Base-by-base conservation (phyloP, 2,888 invertebrate species). In the Apamea monoglypha region DNA sequence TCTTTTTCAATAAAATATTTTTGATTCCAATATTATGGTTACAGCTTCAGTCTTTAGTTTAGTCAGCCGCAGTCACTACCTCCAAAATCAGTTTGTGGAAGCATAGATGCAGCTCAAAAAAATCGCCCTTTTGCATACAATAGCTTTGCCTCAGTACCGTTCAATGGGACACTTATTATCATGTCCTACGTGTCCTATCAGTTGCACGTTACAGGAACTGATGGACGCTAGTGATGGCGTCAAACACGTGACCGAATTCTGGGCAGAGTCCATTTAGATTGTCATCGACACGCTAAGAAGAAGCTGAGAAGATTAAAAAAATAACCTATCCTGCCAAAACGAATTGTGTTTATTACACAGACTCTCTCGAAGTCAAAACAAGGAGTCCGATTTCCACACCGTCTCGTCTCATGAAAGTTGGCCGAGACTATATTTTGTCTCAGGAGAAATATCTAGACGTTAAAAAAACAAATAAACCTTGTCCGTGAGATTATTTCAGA, bases 401-500 rank as follows among this genome's bases (percentile, higher is more conserved):
- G 1, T 78, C 18, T 12, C 1, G n/a, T 7, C 25, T 50, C 5
- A 14, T 36, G 12, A 74, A 14, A 81, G 44, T 56, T 61, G 1
- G 16, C 12, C 14, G 29, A 53, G 6, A n/a, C 12, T 16, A 25
- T 50, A 29, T 32, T 67, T 50, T 59, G 2, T 61, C 36, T 25
- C 4, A 53, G 40, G 0, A 68, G 25, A 59, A 50, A 29, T n/a
- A 25, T 71, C 40, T 40, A 18, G 44, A 29, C 25, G 16, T 47
- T 53, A 25, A 73, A 50, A 59, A 36, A 63, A 44, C 36, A 69
- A 84, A 85, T 44, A 73, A 83, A 50, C 12, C 2, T 74, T n/a
- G 53, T 74, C 75, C 82, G 29, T 82, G 61, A 71, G 76, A 75
- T 63, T 63, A 83, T 75, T 74, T 63, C 32, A 18, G 59, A 61